Conservation (phyloP, 2,113 vertebrate genomes). For the Microtus richardsoni region DNA sequence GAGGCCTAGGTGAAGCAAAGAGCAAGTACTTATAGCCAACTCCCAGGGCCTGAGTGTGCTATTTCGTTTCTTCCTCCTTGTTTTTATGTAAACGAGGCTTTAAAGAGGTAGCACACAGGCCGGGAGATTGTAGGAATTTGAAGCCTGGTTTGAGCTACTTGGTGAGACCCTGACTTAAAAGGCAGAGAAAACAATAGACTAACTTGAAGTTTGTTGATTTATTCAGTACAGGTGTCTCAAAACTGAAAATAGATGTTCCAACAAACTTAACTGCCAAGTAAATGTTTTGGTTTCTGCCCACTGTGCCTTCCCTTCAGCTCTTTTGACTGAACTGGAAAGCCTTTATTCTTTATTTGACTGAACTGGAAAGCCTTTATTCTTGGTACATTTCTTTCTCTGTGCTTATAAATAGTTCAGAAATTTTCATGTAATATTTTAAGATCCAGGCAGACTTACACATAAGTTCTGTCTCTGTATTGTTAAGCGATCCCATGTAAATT, state of each 20-base stretch:
- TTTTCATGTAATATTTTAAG: slow-evolving; percentile 34
- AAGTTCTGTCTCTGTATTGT: slow-evolving; percentile 35
- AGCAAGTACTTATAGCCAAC: not conserved
- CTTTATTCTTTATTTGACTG: not conserved
- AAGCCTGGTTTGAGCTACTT: too few species aligned
- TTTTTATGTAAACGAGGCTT: not conserved
- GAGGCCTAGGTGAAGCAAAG: not conserved
- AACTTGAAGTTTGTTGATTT: not conserved
- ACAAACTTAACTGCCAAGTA: not conserved
- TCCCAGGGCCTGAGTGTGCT: not conserved
- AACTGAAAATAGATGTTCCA: not conserved
- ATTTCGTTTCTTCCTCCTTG: not conserved
- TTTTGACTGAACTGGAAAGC: not conserved
- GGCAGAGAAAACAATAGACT: not conserved
- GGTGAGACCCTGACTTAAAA: not conserved
- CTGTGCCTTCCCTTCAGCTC: not conserved
- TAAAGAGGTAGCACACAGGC: not conserved
- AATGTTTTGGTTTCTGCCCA: not conserved
- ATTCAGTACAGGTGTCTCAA: not conserved
- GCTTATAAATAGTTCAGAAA: not conserved
- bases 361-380: not conserved
- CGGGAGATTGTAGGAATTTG: not conserved
- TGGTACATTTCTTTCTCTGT: not conserved
- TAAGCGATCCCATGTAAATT: not conserved
- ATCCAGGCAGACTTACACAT: not conserved